Conservation (phyloP, 2,797 vertebrate species). For the Crenuchus spilurus region DNA sequence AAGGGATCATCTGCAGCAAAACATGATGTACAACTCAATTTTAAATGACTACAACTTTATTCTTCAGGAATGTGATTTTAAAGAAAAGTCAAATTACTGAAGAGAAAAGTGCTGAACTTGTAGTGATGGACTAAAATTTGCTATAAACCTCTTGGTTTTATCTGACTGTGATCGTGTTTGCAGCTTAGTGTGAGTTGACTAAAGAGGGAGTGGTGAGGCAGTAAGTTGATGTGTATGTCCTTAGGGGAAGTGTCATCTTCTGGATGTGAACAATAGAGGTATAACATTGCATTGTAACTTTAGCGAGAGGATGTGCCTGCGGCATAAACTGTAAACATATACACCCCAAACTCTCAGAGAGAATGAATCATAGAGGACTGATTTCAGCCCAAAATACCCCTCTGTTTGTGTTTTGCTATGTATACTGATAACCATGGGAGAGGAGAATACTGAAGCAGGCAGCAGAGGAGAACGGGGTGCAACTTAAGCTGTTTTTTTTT, state of each 20-base stretch:
- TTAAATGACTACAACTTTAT: too few relatives aligned
- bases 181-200: conserved; percentile 16
- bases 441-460: too few relatives aligned
- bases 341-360: conserved; percentile 53
- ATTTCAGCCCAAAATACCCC: conserved; percentile 48
- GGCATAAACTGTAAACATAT: conserved; percentile 59
- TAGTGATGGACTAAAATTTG: too few relatives aligned
- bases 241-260: conserved; percentile 60
- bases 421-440: conserved; percentile 19
- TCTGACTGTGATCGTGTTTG: neutral
- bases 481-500: too few relatives aligned
- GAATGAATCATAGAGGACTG: conserved; percentile 44
- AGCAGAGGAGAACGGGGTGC: too few relatives aligned
- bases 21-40: too few relatives aligned
- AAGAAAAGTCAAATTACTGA: too few relatives aligned
- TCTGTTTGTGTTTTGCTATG: conserved; percentile 2
- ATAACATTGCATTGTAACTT: conserved; percentile 61
- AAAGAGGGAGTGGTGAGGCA: conserved; percentile 29
- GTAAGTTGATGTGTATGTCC: conserved; percentile 56
- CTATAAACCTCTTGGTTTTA: neutral
- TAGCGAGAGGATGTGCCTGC: conserved; percentile 60
- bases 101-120: too few relatives aligned
- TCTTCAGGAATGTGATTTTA: too few relatives aligned
- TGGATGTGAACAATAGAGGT: conserved; percentile 59
- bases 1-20: too few relatives aligned